Conservation (phyloP, 2,113 vertebrate genomes). For the Mus pahari region DNA sequence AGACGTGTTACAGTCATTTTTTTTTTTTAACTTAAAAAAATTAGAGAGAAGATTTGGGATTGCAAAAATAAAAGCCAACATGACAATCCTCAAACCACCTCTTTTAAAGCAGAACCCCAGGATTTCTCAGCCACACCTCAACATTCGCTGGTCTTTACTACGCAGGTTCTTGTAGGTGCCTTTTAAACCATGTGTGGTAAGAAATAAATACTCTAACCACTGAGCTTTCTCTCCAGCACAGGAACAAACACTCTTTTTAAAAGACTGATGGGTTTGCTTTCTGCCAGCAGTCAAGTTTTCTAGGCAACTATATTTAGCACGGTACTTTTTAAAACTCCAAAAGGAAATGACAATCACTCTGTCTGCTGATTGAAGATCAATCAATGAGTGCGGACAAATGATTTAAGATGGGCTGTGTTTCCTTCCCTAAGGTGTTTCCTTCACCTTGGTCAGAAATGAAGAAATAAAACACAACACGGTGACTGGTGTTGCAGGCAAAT, state of each 20-base stretch:
- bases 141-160: neutral
- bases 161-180: neutral
- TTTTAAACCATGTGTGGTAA: neutral
- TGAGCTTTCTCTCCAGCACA: neutral
- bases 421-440: constrained; percentile 1
- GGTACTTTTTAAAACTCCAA: neutral
- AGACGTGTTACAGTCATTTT: neutral
- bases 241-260: neutral
- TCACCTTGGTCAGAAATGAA: neutral
- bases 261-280: neutral
- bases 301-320: neutral
- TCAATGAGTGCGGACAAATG: neutral
- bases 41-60: constrained; percentile 6
- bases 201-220: neutral
- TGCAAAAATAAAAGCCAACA: constrained; percentile 47
- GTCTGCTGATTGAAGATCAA: constrained; percentile 13
- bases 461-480: neutral
- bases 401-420: neutral
- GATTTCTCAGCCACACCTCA: neutral
- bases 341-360: neutral
- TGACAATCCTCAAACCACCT: neutral
- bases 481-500: neutral
- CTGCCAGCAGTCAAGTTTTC: neutral
- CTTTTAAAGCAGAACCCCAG: neutral
- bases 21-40: neutral